Percentiles rank a stretch among this genome's conserved stretches.
Evolutionary conservation across 1,140 invertebrate species (phyloP).

Genomic region (Drosophila novamexicana): DNA sequence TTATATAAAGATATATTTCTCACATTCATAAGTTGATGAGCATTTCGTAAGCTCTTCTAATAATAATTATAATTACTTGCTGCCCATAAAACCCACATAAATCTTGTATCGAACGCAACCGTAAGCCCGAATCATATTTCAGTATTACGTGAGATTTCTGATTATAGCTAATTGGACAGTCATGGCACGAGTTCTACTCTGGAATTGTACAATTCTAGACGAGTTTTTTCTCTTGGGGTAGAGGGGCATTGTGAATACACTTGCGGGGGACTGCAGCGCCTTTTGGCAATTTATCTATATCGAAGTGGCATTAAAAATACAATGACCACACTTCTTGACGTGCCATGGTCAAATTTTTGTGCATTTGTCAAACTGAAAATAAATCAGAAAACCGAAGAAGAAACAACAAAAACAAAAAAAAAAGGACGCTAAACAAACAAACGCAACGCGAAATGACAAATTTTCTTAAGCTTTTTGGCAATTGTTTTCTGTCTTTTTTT

Average conservation of each 20-base stretch:
- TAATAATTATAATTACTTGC: conserved; percentile 8
- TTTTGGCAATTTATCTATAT: conserved; percentile 74
- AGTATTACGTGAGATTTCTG: conserved; percentile 17
- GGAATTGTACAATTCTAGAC: conserved; percentile 9
- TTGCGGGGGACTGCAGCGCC: conserved; percentile 26
- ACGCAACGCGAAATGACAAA: conserved; percentile 66
- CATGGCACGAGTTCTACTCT: conserved; percentile 36
- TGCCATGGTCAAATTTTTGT: conserved; percentile 82
- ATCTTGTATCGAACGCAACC: conserved; percentile 15
- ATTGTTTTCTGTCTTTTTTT: conserved; percentile 40
- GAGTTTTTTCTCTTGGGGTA: neutral
- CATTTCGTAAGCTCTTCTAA: neutral
- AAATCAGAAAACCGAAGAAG: conserved; percentile 71
- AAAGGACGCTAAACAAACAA: conserved; percentile 37
- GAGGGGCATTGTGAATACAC: no score
- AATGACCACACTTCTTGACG: conserved; percentile 80
- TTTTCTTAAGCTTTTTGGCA: conserved; percentile 51
- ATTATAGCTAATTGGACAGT: conserved; percentile 56
- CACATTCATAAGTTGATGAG: neutral
- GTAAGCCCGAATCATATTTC: neutral
- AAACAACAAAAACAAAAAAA: conserved; percentile 42
- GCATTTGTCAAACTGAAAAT: conserved; percentile 80
- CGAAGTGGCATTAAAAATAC: conserved; percentile 75
- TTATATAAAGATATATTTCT: neutral
- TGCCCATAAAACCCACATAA: conserved; percentile 7